Conservation (phyloP, 2,797 vertebrate genomes). For the Telmatherina bonti region DNA sequence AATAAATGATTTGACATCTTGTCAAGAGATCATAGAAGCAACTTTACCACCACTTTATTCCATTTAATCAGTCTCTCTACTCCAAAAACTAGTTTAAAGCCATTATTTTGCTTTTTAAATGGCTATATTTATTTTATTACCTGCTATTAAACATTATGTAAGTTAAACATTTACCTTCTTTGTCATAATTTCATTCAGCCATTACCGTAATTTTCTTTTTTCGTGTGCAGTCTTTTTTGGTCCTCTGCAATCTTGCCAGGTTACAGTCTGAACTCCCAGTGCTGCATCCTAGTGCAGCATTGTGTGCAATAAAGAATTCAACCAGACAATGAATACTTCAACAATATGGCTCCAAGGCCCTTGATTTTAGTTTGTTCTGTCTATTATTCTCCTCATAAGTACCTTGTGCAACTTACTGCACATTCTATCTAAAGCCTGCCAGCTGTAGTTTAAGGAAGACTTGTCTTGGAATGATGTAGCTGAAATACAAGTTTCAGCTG, state of each 20-base stretch:
- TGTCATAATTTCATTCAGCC: constrained; percentile 26
- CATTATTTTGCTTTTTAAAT: too few relatives aligned
- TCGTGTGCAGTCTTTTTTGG: constrained; percentile 22
- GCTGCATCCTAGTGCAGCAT: background rate
- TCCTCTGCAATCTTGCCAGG: constrained; percentile 28
- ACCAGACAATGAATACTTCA: constrained; percentile 37
- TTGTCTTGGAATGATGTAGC: too few relatives aligned
- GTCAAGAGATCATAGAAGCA: background rate
- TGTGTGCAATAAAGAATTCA: constrained; percentile 45
- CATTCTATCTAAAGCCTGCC: constrained; percentile 10
- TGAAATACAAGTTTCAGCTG: too few relatives aligned
- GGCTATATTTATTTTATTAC: background rate
- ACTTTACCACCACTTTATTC: background rate
- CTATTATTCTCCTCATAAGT: background rate
- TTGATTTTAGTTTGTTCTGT: constrained; percentile 11
- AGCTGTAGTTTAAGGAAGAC: constrained; percentile 14
- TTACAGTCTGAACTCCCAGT: constrained; percentile 10
- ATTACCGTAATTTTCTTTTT: constrained; percentile 17
- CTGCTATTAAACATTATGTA: background rate
- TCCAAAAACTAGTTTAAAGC: too few relatives aligned
- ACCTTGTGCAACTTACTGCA: background rate
- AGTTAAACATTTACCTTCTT: constrained; percentile 8
- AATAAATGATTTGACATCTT: background rate
- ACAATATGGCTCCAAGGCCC: constrained; percentile 28
- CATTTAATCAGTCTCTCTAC: too few relatives aligned